Evolutionary conservation across 2,797 vertebrate species (phyloP).

Genomic region (Sebastes iracundus): DNA sequence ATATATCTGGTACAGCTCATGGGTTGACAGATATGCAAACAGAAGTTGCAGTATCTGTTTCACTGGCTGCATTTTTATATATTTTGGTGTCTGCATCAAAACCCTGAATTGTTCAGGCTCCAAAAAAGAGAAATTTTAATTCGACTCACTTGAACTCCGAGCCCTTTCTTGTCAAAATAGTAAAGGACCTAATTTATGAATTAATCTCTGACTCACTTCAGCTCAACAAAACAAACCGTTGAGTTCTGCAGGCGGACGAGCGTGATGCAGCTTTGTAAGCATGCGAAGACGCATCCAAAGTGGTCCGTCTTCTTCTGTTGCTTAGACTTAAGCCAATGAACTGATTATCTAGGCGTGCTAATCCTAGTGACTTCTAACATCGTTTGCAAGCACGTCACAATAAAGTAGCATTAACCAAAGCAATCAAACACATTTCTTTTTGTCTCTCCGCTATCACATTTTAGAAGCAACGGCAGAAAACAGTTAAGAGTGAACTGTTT

Average conservation of each 20-base stretch:
- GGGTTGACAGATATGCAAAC: background rate
- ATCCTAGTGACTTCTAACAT: constrained; percentile 31
- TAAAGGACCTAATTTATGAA: background rate
- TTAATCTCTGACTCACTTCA: constrained; percentile 6
- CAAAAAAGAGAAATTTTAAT: background rate
- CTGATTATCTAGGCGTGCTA: constrained; percentile 25
- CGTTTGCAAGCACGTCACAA: constrained; percentile 7
- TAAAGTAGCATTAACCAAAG: background rate
- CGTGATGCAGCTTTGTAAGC: constrained; percentile 19
- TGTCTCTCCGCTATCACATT: background rate
- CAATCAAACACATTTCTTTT: background rate
- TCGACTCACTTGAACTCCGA: background rate
- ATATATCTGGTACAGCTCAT: background rate
- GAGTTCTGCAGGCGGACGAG: constrained; percentile 19
- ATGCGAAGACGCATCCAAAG: constrained; percentile 3
- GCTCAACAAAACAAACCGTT: constrained; percentile 8
- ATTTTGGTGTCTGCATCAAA: background rate
- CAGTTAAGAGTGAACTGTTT: background rate
- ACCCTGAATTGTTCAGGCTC: background rate
- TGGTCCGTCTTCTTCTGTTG: background rate
- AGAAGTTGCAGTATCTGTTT: background rate
- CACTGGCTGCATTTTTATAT: background rate
- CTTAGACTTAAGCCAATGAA: constrained; percentile 35
- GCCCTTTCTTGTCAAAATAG: background rate
- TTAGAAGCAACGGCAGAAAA: background rate